Percentiles rank a stretch among this genome's conserved stretches.
phyloP scores from a whole-genome alignment of 2,888 invertebrate genomes.

The Esperia sulphurella region DNA sequence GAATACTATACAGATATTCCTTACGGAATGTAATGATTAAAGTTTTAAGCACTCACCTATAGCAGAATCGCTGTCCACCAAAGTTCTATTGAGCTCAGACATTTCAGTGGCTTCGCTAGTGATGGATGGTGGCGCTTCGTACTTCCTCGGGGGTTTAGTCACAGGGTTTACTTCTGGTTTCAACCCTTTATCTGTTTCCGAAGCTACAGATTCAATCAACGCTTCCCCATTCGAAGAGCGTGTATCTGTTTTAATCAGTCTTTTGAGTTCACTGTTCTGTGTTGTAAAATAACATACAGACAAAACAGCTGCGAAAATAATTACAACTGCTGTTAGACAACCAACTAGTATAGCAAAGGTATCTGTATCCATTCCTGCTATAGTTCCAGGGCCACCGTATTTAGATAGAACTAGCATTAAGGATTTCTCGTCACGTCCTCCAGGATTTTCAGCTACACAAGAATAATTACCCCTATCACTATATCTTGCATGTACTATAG shows the following conservation, averaged over 20 bases:
- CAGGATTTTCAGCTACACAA: conserved; percentile 90
- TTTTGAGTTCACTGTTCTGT: conserved; percentile 71
- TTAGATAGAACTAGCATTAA: conserved; percentile 80
- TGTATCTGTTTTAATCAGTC: conserved; percentile 81
- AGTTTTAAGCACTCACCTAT: conserved; percentile 78
- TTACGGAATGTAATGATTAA: no score
- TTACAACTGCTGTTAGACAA: conserved; percentile 60
- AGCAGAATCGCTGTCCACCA: conserved; percentile 86
- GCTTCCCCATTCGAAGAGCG: conserved; percentile 83
- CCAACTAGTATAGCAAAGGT: conserved; percentile 76
- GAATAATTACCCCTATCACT: conserved; percentile 86
- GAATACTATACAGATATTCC: no score
- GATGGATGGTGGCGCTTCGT: conserved; percentile 83
- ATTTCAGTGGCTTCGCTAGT: conserved; percentile 86
- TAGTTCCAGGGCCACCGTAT: conserved; percentile 63
- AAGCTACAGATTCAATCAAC: conserved; percentile 84
- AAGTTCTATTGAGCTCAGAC: conserved; percentile 88
- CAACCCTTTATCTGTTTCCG: conserved; percentile 89
- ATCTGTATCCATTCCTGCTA: conserved; percentile 71
- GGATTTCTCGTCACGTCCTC: conserved; percentile 88
- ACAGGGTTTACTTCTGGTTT: conserved; percentile 91
- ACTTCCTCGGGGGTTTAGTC: conserved; percentile 87
- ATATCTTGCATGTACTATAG: conserved; percentile 80
- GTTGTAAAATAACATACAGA: conserved; percentile 77
- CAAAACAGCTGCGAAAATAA: conserved; percentile 68